Evolutionary conservation across 1,140 invertebrate genomes (phyloP), one percentile per base, ranked within the genome.

Genomic region (Drosophila equinoxialis): DNA sequence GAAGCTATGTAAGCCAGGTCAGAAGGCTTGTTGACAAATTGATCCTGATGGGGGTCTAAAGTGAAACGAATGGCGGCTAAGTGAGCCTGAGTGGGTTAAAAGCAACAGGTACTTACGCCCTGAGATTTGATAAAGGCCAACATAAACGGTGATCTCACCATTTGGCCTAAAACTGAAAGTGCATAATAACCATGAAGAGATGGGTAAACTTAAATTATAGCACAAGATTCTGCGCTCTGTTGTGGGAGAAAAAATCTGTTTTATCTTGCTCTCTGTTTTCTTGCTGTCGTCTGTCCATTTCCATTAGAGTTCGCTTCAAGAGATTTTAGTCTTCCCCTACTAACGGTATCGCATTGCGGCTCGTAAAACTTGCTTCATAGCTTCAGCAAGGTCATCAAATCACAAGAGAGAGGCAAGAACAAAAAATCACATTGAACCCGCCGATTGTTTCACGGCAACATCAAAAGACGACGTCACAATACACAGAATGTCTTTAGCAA

Each of bases 341-440:
- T 37, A 20, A 59, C 17, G 37, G 48, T 54, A 59, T 30, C 37
- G 45, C 39, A 23, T 14, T 14, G 26, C 33, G 33, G 48, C 33
- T 82, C 79, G 72, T 81, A 78, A 81, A 81, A 78, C 65, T 48
- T 45, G 60, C 65, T 76, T 77, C 62, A 65, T 74, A 59, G 59
- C 41, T 68, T 55, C 57, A 41, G 48, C 74, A 81, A 81, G 77
- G 81, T 78, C 81, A 78, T 85, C 82, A 78, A 85, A 81, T 74
- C 74, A 77, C 37, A 39, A 59, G 14, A 57, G 59, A 69, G 61
- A 54, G 0, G 6, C 45, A 61, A 66, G 60, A 20, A 45, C 30
- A 30, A 30, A 42, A 58, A 74, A 55, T 42, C 26, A 77, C 65
- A 66, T 77, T 77, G 57, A 70, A 74, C 67, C 77, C 66, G 54